Percentiles rank a stretch among this genome's conserved stretches.
These are phyloP conservation scores for Xylota segnis DNA, from an alignment of 2,888 invertebrate species.

Conservation along the genomic window DNA sequence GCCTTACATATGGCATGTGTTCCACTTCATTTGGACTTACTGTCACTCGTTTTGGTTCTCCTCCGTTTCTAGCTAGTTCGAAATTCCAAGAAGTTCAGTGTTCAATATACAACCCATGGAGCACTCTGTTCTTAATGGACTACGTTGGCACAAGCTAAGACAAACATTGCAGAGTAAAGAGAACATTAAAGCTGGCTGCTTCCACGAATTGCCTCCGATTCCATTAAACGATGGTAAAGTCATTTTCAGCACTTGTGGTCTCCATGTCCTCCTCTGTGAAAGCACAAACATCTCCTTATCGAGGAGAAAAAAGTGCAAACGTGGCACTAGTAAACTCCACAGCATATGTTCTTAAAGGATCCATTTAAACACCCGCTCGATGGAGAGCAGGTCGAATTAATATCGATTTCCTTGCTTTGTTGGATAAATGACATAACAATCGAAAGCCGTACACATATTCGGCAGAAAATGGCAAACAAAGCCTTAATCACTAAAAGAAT, in stretches of 20 bases:
- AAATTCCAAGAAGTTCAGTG: too few species aligned
- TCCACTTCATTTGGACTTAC: too few species aligned
- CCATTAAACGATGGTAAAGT: background rate
- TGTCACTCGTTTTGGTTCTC: too few species aligned
- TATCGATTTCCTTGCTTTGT: constrained; percentile 35
- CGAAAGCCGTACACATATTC: background rate
- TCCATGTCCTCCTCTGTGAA: constrained; percentile 9
- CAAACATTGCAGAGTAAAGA: background rate
- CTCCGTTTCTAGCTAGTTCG: too few species aligned
- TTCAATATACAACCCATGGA: background rate
- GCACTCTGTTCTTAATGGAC: background rate
- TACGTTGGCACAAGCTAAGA: background rate
- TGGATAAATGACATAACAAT: constrained; percentile 48
- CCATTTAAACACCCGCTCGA: background rate
- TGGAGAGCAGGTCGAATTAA: background rate
- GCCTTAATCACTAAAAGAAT: constrained; percentile 33
- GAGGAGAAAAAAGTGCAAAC: constrained; percentile 37
- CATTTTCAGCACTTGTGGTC: constrained; percentile 31
- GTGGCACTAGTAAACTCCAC: constrained; percentile 15
- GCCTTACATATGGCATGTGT: too few species aligned
- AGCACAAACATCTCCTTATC: background rate
- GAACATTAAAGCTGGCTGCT: background rate
- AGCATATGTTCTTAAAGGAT: constrained; percentile 26
- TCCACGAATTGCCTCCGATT: background rate
- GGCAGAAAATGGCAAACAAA: constrained; percentile 7